Percentiles rank a stretch among this genome's conserved stretches.
These are phyloP conservation scores for Watsonalla cultraria DNA, from an alignment of 2,888 invertebrate genomes.

Conservation along the genomic window DNA sequence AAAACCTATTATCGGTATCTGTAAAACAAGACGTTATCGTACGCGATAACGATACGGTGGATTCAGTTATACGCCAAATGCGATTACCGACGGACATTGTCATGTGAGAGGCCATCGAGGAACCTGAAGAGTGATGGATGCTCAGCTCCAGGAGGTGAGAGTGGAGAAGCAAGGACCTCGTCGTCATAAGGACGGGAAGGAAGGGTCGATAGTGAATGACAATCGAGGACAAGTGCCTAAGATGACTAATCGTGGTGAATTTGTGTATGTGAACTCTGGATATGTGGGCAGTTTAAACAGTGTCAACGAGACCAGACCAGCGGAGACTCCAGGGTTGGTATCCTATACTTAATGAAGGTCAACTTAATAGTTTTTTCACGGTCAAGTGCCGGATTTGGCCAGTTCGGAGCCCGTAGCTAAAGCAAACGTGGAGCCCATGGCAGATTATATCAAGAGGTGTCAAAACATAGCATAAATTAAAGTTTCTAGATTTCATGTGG, in stretches of 20 bases:
- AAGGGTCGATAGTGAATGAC: constrained; percentile 12
- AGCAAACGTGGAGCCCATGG: too few relatives aligned
- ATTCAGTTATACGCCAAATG: constrained; percentile 19
- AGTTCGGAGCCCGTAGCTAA: too few relatives aligned
- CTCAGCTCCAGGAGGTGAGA: constrained; percentile 10
- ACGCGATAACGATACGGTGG: constrained; percentile 11
- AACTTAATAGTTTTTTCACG: too few relatives aligned
- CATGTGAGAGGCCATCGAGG: constrained; percentile 7
- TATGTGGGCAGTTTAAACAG: constrained; percentile 51
- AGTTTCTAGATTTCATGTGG: too few relatives aligned
- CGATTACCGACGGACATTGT: constrained; percentile 9
- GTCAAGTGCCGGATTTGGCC: too few relatives aligned
- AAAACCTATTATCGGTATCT: constrained; percentile 8
- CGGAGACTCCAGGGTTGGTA: constrained; percentile 44
- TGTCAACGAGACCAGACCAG: constrained; percentile 27
- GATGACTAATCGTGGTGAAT: constrained; percentile 30
- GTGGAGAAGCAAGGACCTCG: constrained; percentile 9
- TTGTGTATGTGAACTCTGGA: constrained; percentile 56
- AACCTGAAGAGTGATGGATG: background rate
- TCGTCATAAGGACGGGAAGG: constrained; percentile 12
- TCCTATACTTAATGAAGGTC: background rate
- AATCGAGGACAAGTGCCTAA: constrained; percentile 8
- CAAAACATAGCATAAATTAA: too few relatives aligned
- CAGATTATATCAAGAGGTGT: too few relatives aligned
- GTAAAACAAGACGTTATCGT: constrained; percentile 14